Percentiles rank a stretch among this genome's conserved stretches.
Conservation (phyloP, 2,113 vertebrate genomes). For the Pseudopipra pipra region DNA sequence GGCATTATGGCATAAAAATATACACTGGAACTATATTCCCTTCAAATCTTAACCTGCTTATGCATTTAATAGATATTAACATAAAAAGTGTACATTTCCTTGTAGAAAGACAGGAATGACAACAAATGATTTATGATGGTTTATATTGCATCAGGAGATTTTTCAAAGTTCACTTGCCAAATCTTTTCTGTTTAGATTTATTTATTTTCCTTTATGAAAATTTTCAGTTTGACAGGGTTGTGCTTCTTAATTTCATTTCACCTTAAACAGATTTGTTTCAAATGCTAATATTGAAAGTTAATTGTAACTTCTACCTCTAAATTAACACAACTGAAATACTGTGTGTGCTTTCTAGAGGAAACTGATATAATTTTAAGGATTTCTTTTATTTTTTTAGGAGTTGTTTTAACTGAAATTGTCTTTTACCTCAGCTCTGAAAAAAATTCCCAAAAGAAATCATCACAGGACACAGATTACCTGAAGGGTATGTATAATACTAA, state of each 20-base stretch:
- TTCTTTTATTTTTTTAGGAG: neutral
- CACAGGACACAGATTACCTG: neutral
- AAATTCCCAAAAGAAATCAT: neutral
- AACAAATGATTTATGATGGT: neutral
- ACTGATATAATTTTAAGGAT: neutral
- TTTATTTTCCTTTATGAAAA: neutral
- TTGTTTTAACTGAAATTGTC: neutral
- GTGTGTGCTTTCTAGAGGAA: neutral
- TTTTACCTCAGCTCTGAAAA: neutral
- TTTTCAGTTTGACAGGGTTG: neutral
- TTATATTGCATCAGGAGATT: neutral
- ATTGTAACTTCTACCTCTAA: neutral
- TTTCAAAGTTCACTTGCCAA: neutral
- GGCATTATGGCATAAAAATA: neutral
- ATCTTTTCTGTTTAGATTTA: neutral
- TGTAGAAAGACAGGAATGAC: neutral
- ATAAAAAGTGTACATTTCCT: neutral
- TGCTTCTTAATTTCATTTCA: neutral
- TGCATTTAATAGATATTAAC: neutral
- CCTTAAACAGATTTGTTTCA: neutral
- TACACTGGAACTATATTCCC: neutral
- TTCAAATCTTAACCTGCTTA: neutral
- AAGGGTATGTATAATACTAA: neutral
- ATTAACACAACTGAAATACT: neutral
- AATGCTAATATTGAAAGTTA: neutral